Base-by-base conservation (phyloP, 64 coral and sea anemone species). In the Stichodactyla helianthus region DNA sequence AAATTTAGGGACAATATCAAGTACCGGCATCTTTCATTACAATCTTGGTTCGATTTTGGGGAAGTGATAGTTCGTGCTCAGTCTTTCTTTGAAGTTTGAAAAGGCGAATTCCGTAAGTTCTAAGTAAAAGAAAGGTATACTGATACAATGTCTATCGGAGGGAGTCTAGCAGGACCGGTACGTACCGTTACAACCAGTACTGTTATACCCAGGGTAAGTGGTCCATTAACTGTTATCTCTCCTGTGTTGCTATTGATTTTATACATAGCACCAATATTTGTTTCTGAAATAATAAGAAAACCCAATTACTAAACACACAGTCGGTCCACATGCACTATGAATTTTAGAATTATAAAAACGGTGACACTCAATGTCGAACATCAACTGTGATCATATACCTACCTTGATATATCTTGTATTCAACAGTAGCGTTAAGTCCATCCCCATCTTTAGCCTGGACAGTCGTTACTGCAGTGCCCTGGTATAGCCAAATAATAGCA, bases 201-300 rank as follows among this genome's bases (percentile, higher is more conserved):
- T 51, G 52, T 44, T 16, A 6, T 53, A 8, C 78, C 78, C 16
- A 81, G 0, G 35, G n/a, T 28, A 9, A 81, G 78, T 15, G 35
- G 78, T 81, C 78, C 78, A 52, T 81, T 81, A 50, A 81, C 78
- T 53, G 78, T 52, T 51, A 81, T 81, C 78, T 81, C 16, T 51
- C 78, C 78, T 81, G 78, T 81, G 50, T 54, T 81, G 78, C 23
- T 81, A 52, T 52, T 22, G 18, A 81, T 51, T 81, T 51, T 52
- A 20, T 81, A 81, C 19, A 81, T 0, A 20, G 19, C 20, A 10
- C 51, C 78, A 52, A 23, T 7, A 74, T 74, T 74, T 8, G 68
- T 74, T 74, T 74, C 68, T 74, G 12, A 31, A 12, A 23, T 10
- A 1, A 28, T n/a, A 65, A 65, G 20, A 65, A 23, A 44, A 44